Percentiles rank a stretch among this genome's conserved stretches.
These are phyloP conservation scores for Meriones psammophilus DNA, from an alignment of 2,797 vertebrate genomes.

Conservation along the genomic window DNA sequence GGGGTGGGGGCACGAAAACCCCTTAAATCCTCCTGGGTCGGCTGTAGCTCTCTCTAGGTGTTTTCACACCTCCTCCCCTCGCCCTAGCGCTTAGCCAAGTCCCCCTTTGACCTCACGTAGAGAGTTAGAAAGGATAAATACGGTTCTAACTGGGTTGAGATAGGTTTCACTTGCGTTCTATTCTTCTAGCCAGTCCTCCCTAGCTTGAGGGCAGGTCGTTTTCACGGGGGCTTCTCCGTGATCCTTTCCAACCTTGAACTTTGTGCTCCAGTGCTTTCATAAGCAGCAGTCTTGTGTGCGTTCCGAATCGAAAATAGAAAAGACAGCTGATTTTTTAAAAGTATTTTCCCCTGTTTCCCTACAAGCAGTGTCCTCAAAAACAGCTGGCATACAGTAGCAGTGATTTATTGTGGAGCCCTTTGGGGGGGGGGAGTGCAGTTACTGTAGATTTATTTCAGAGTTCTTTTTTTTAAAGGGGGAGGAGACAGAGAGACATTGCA, in stretches of 20 bases:
- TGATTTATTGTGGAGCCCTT: constrained; percentile 69
- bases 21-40: background rate
- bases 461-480: constrained; percentile 58
- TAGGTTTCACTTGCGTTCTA: background rate
- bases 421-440: background rate
- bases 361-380: constrained; percentile 39
- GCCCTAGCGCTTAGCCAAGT: background rate
- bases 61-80: background rate
- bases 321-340: background rate
- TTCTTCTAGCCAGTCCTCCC: constrained; percentile 13
- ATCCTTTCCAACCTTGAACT: background rate
- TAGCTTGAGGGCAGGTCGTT: constrained; percentile 38
- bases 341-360: background rate
- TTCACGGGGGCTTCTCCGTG: background rate
- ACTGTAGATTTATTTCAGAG: constrained; percentile 41
- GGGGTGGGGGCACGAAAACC: background rate
- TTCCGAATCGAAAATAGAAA: constrained; percentile 1
- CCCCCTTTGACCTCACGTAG: constrained; percentile 55
- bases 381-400: constrained; percentile 69
- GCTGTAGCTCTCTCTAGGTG: background rate
- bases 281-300: background rate
- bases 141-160: background rate
- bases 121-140: background rate
- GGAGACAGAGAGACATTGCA: background rate
- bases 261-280: background rate